Conservation (phyloP, 2,888 invertebrate species). For the Pelosia muscerda region DNA sequence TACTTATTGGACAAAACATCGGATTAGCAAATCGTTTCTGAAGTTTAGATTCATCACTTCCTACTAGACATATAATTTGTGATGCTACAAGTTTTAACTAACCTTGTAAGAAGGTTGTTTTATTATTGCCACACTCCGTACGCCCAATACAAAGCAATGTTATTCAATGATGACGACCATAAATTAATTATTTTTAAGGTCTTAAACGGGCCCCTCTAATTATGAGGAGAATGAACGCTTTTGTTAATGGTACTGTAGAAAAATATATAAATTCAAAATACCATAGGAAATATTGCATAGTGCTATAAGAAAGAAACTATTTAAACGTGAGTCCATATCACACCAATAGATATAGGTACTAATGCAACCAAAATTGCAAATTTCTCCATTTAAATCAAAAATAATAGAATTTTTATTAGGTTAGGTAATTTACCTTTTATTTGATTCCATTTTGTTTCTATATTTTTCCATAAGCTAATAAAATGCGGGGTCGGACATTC, state of each 20-base stretch:
- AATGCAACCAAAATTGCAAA: too few species aligned
- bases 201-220: background rate
- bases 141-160: constrained; percentile 5
- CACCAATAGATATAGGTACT: too few species aligned
- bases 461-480: too few species aligned
- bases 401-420: too few species aligned
- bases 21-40: constrained; percentile 50
- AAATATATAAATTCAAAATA: background rate
- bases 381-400: too few species aligned
- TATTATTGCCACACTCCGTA: constrained; percentile 10
- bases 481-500: background rate
- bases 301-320: too few species aligned
- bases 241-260: background rate
- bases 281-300: too few species aligned
- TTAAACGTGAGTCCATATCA: too few species aligned
- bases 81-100: constrained; percentile 26
- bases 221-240: background rate
- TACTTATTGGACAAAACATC: constrained; percentile 17
- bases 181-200: background rate
- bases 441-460: too few species aligned
- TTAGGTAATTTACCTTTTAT: too few species aligned
- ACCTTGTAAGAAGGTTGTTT: constrained; percentile 18
- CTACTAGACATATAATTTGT: constrained; percentile 45
- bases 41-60: constrained; percentile 41
- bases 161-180: constrained; percentile 3